Evolutionary conservation across 1,140 invertebrate genomes (phyloP).

Genomic region (Plutomurus gul): DNA sequence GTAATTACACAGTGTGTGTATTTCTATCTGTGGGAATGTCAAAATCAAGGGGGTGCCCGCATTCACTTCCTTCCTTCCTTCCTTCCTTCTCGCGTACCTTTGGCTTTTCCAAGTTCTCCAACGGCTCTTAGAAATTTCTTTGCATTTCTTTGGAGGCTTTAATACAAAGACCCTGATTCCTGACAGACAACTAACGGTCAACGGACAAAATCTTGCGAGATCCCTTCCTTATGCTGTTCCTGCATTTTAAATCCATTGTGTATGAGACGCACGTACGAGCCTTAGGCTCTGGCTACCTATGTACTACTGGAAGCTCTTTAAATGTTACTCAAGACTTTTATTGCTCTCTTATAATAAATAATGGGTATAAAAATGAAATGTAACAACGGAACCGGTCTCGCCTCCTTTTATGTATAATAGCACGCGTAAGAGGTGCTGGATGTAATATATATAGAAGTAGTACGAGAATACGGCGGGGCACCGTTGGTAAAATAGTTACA

Average conservation of each 20-base stretch:
- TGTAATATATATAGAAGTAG: too few relatives aligned
- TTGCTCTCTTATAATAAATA: not conserved
- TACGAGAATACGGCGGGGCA: too few relatives aligned
- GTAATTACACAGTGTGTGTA: not conserved
- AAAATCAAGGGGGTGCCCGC: conserved; percentile 1
- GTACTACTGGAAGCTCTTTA: not conserved
- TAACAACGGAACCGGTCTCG: not conserved
- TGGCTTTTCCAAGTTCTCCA: not conserved
- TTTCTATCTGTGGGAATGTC: not conserved
- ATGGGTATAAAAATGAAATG: not conserved
- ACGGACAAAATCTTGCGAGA: conserved; percentile 22
- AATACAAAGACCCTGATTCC: conserved; percentile 23
- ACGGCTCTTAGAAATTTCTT: conserved; percentile 2
- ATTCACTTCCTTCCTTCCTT: conserved; percentile 19
- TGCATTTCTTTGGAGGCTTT: conserved; percentile 4
- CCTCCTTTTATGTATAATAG: not conserved
- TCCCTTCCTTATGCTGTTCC: conserved; percentile 6
- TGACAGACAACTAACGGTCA: conserved; percentile 19
- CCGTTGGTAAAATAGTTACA: not conserved
- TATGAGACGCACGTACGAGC: not conserved
- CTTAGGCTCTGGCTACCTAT: not conserved
- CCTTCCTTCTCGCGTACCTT: not conserved
- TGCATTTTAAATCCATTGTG: conserved; percentile 18
- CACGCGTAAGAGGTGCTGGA: not conserved
- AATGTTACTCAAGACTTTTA: conserved; percentile 22